phyloP scores from a whole-genome alignment of 64 coral and sea anemone genomes.

The Montipora sp. region DNA sequence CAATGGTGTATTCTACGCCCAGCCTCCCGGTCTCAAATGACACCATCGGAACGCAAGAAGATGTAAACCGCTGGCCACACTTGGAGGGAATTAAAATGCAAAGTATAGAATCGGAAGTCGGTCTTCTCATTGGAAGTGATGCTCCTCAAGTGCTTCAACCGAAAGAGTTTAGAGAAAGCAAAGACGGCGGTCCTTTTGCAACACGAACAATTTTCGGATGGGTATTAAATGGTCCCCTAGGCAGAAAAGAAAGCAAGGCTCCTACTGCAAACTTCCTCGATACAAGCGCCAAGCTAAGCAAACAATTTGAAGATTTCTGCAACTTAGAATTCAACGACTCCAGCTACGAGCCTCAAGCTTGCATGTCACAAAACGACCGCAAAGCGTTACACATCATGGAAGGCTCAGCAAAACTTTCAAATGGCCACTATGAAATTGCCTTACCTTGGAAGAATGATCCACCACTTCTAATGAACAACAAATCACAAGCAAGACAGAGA shows the following conservation, averaged over 20 bases:
- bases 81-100: background rate
- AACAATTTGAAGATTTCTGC: background rate
- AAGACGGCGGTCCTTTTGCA: slow-evolving; percentile 1
- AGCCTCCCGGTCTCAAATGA: background rate
- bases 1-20: background rate
- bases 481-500: background rate
- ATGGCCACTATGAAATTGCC: background rate
- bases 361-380: background rate
- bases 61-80: slow-evolving; percentile 35
- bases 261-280: background rate
- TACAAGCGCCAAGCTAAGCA: background rate
- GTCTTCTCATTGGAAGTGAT: slow-evolving; percentile 41
- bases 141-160: slow-evolving; percentile 9
- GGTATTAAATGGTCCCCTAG: slow-evolving; percentile 6
- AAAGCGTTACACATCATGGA: background rate
- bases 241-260: background rate
- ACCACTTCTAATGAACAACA: background rate
- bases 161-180: slow-evolving; percentile 1
- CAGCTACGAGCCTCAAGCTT: background rate
- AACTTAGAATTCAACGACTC: background rate
- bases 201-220: slow-evolving; percentile 26
- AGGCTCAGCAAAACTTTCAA: background rate
- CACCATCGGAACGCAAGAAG: background rate
- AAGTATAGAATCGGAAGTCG: background rate
- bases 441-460: background rate